phyloP scores from a whole-genome alignment of 2,797 vertebrate species.

The Limnodromus scolopaceus region DNA sequence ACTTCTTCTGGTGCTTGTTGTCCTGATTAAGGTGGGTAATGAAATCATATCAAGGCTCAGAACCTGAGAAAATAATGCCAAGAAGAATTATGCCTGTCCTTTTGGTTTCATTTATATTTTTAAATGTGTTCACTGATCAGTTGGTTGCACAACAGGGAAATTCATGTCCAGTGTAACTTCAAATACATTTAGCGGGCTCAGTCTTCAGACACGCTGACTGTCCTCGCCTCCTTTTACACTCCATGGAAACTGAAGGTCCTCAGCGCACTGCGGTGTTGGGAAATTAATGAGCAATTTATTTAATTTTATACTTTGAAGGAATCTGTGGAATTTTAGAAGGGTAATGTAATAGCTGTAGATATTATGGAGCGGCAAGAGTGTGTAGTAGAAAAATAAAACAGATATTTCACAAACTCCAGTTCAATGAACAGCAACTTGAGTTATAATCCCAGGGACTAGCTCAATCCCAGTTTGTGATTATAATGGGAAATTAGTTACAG shows the following conservation, averaged over 20 bases:
- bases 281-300: not conserved
- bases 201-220: not conserved
- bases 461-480: not conserved
- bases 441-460: not conserved
- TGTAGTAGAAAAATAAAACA: not conserved
- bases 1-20: not conserved
- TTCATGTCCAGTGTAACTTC: not conserved
- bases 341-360: not conserved
- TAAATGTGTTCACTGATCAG: not conserved
- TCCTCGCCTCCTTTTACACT: not conserved
- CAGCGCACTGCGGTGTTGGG: not conserved
- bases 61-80: not conserved
- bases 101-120: not conserved
- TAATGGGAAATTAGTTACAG: not conserved
- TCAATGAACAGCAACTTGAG: not conserved
- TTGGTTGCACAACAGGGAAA: not conserved
- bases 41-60: not conserved
- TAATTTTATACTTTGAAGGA: not conserved
- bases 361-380: not conserved
- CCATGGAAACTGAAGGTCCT: not conserved
- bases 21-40: conserved; percentile 6
- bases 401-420: not conserved
- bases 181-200: not conserved
- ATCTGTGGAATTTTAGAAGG: not conserved
- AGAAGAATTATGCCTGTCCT: not conserved